Evolutionary conservation across 30 jellyfish, hydroid and myxozoan species (phyloP).

Genomic region (Haliclystus octoradiatus): DNA sequence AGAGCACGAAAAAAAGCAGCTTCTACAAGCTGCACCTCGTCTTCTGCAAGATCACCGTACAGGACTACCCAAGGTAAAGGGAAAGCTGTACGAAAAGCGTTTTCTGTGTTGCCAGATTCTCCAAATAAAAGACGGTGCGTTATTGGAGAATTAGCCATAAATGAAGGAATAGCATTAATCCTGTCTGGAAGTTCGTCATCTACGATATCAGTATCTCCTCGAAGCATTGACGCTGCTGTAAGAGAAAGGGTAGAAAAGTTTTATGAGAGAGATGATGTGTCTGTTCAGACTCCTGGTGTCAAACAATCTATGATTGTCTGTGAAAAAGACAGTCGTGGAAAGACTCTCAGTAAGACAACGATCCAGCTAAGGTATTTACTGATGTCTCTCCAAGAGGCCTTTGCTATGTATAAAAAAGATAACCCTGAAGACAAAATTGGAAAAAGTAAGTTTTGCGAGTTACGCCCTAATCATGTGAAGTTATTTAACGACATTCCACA

Average conservation of each 20-base stretch:
- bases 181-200: too few species aligned
- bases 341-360: constrained; percentile 5
- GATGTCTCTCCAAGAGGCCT: constrained; percentile 32
- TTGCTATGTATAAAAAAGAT: constrained; percentile 8
- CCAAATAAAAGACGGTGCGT: not conserved
- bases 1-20: not conserved
- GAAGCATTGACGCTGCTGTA: not conserved
- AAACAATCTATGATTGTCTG: constrained; percentile 9
- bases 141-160: not conserved
- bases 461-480: constrained; percentile 18
- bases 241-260: not conserved
- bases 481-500: constrained; percentile 15
- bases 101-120: not conserved
- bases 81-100: not conserved
- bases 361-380: constrained; percentile 24
- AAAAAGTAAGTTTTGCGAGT: constrained; percentile 20
- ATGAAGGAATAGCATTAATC: not conserved
- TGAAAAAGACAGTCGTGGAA: constrained; percentile 11
- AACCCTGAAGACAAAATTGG: constrained; percentile 10
- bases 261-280: constrained; percentile 16
- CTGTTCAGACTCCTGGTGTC: constrained; percentile 29
- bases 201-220: not conserved
- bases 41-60: not conserved
- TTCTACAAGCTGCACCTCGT: not conserved
- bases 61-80: not conserved